phyloP scores from a whole-genome alignment of 2,113 vertebrate genomes.

The Passerina amoena region DNA sequence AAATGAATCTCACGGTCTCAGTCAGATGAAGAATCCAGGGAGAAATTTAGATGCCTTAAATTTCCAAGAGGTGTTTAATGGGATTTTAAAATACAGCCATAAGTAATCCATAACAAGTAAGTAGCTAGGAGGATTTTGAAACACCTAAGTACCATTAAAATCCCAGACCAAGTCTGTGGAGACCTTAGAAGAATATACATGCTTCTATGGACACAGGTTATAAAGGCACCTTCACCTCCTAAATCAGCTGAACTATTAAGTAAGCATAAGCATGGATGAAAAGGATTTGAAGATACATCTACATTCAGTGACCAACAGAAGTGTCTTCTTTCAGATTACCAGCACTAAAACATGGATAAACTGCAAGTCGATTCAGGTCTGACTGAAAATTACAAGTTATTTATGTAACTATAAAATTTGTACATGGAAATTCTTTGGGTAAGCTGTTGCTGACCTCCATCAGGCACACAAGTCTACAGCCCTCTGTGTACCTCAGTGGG shows the following conservation, averaged over 20 bases:
- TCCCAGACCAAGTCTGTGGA: background rate
- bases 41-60: background rate
- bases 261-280: background rate
- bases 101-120: background rate
- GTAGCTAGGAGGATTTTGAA: background rate
- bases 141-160: background rate
- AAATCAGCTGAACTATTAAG: background rate
- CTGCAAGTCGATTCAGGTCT: background rate
- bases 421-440: background rate
- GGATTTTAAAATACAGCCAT: background rate
- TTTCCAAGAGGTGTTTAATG: background rate
- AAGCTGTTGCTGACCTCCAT: background rate
- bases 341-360: background rate
- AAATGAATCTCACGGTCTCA: background rate
- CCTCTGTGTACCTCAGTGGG: fast-evolving
- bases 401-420: background rate
- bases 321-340: background rate
- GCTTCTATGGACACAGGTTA: background rate
- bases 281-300: background rate
- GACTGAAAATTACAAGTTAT: background rate
- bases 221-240: background rate
- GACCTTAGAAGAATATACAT: background rate
- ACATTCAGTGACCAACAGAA: background rate
- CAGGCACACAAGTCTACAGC: background rate
- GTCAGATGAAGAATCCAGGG: background rate